Base-by-base conservation (phyloP, 2,888 invertebrate genomes). In the Anthophora plumipes region DNA sequence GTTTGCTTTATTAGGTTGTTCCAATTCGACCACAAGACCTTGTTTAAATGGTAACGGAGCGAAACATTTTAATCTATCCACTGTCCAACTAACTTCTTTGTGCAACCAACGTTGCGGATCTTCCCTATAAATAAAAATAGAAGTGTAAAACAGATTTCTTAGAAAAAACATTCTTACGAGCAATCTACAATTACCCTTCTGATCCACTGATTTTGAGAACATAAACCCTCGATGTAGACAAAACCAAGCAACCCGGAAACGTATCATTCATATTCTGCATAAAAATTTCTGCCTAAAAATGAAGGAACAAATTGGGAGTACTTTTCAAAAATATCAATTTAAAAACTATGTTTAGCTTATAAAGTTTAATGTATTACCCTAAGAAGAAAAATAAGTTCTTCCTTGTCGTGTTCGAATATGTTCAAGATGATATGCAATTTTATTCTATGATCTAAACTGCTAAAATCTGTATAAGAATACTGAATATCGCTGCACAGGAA, bases 401-500 rank as follows among this genome's bases (percentile, higher is more conserved):
- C 95, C 43, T 94, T 94, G 74, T 94, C 93, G 78, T 94, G 94
- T 81, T 95, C 94, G 84, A 95, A 95, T 87, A 95, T 92, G 77
- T 93, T 93, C 82, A 95, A 93, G 89, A 94, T 94, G 50, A 95
- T 94, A 89, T 94, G 94, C 5, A 95, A 91, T 88, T 95, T 95
- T n/a, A 95, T 92, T 63, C 95, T 94, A 86, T 95, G 95, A 91
- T 95, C 95, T 22, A 95, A 93, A 82, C 94, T 94, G 76, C 93
- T 93, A 71, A 95, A 95, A 87, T 95, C 94, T 8, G 89, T 93
- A 82, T 94, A 95, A 48, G 94, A 95, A 85, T 95, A 95, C 87
- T 94, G 94, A 83, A 95, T 94, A 25, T 90, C 89, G 39, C 90
- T 90, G 11, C 90, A 86, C 17, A 85, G 75, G 57, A 90, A 88